These are phyloP conservation scores for Perognathus longimembris DNA, from an alignment of 2,113 vertebrate species.

Conservation along the genomic window DNA sequence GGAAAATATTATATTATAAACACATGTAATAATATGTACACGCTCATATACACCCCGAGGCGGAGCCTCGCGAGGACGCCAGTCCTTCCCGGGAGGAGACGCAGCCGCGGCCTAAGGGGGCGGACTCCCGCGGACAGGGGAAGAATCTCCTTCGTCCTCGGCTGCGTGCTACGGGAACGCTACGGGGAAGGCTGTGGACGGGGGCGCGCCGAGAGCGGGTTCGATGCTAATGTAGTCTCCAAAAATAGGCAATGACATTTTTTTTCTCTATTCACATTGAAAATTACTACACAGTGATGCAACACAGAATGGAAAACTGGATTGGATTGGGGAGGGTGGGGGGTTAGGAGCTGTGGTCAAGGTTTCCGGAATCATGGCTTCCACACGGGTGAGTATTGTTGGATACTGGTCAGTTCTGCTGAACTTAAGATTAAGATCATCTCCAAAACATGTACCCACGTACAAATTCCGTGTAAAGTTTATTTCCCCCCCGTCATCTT, in stretches of 20 bases:
- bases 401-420: background rate
- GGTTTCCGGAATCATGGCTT: background rate
- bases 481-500: slow-evolving; percentile 3
- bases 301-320: slow-evolving; percentile 54
- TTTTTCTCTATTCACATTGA: background rate
- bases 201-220: background rate
- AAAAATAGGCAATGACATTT: slow-evolving; percentile 53
- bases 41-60: slow-evolving; percentile 57
- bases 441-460: slow-evolving; percentile 4
- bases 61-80: slow-evolving; percentile 6
- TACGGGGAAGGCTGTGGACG: background rate
- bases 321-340: background rate
- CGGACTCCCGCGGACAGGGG: too few relatives aligned
- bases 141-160: slow-evolving; percentile 4
- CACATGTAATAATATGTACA: slow-evolving; percentile 73
- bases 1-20: slow-evolving; percentile 80
- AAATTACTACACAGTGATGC: slow-evolving; percentile 54
- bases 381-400: background rate
- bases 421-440: background rate
- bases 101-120: too few relatives aligned
- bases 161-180: slow-evolving; percentile 24
- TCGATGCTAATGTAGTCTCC: background rate
- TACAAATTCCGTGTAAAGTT: background rate
- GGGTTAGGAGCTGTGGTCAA: background rate
- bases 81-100: slow-evolving; percentile 18